These are phyloP conservation scores for Dendroctonus valens DNA, from an alignment of 1,140 invertebrate species.

Conservation along the genomic window DNA sequence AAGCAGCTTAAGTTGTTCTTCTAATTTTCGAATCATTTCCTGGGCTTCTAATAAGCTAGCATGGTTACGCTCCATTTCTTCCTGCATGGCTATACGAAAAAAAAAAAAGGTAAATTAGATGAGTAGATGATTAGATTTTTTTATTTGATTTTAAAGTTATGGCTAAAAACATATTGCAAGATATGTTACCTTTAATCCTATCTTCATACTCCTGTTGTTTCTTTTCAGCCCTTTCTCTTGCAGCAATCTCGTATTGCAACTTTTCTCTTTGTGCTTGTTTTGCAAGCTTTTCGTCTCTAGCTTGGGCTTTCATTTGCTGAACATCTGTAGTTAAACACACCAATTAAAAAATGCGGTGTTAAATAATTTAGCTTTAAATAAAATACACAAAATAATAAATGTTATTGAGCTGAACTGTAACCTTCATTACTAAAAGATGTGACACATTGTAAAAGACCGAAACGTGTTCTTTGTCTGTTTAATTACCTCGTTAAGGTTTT, in stretches of 20 bases:
- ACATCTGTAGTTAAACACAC: conserved; percentile 61
- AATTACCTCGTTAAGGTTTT: no score
- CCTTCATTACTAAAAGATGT: no score
- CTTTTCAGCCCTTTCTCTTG: conserved; percentile 89
- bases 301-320: conserved; percentile 99
- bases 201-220: conserved; percentile 97
- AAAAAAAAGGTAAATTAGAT: not conserved
- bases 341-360: not conserved
- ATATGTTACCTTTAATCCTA: conserved; percentile 59
- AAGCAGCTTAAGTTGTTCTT: conserved; percentile 89
- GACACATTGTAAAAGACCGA: no score
- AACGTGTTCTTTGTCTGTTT: no score
- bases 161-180: not conserved
- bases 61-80: conserved; percentile 86
- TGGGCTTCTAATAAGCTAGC: conserved; percentile 83
- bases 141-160: conserved; percentile 2
- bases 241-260: conserved; percentile 87
- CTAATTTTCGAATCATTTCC: conserved; percentile 91
- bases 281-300: conserved; percentile 86
- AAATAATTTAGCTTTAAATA: not conserved
- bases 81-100: conserved; percentile 64
- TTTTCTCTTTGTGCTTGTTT: conserved; percentile 93
- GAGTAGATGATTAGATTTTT: no score
- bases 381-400: not conserved
- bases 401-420: not conserved